Evolutionary conservation across 2,888 invertebrate genomes (phyloP).

Genomic region (Caenorhabditis angaria): DNA sequence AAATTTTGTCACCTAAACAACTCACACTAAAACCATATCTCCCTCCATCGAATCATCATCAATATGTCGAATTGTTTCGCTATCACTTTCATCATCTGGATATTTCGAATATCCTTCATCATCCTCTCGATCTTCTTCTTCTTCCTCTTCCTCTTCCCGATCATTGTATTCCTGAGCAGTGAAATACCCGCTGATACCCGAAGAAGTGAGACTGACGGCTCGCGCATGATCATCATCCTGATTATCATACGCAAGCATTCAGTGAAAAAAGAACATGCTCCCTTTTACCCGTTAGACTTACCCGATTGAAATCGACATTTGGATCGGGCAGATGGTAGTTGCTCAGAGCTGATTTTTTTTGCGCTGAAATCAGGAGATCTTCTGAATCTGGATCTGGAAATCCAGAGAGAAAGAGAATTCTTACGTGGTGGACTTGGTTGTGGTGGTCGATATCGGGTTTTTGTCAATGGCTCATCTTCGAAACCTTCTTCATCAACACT

Average conservation of each 20-base stretch:
- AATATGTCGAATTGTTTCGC: conserved; percentile 42
- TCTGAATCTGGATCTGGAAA: background rate
- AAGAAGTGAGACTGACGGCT: conserved; percentile 42
- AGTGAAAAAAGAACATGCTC: background rate
- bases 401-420: background rate
- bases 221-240: conserved; percentile 35
- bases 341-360: conserved; percentile 23
- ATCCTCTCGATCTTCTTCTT: conserved; percentile 14
- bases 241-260: conserved; percentile 3
- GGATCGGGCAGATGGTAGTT: conserved; percentile 35
- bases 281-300: background rate
- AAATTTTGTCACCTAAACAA: conserved; percentile 5
- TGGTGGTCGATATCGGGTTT: conserved; percentile 21
- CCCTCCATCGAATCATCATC: conserved; percentile 33
- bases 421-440: conserved; percentile 41
- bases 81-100: conserved; percentile 23
- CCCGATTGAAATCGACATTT: conserved; percentile 40
- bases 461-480: conserved; percentile 11
- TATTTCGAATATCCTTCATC: background rate
- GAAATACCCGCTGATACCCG: conserved; percentile 49
- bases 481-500: conserved; percentile 20
- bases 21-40: conserved; percentile 40
- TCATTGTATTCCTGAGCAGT: conserved; percentile 61
- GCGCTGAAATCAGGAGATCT: conserved; percentile 14
- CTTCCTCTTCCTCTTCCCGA: no score